Evolutionary conservation across 1,140 invertebrate species (phyloP).

Genomic region (Aphis craccivora): DNA sequence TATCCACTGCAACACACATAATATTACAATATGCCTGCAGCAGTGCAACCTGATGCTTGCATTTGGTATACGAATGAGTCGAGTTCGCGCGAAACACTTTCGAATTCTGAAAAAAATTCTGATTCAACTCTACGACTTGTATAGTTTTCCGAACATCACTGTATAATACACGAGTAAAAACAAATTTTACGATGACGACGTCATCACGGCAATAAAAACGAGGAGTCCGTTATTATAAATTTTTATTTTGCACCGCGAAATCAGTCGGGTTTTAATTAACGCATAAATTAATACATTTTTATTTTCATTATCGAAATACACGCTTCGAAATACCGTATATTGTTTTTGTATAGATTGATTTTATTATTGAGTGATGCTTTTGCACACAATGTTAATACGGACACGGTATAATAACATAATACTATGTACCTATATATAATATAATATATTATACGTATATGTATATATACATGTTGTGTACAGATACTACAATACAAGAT

Average conservation of each 20-base stretch:
- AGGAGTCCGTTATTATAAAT: background rate
- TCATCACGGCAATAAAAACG: background rate
- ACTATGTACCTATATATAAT: background rate
- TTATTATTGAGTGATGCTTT: background rate
- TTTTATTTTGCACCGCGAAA: background rate
- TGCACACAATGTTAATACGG: background rate
- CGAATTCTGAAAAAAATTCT: background rate
- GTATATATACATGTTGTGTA: background rate
- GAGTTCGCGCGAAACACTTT: background rate
- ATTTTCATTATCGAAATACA: background rate
- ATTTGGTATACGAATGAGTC: background rate
- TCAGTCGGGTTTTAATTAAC: background rate
- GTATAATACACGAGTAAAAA: background rate
- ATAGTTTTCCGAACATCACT: background rate
- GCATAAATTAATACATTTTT: background rate
- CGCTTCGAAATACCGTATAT: background rate
- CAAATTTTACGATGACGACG: background rate
- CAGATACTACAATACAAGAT: background rate
- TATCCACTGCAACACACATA: background rate
- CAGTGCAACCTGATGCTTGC: background rate
- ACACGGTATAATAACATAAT: background rate
- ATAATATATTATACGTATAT: background rate
- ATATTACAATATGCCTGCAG: background rate
- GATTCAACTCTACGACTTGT: background rate
- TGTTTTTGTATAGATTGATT: background rate